Percentiles rank a stretch among this genome's conserved stretches.
Evolutionary conservation across 2,797 vertebrate genomes (phyloP).

Genomic region (Podarcis lilfordi): DNA sequence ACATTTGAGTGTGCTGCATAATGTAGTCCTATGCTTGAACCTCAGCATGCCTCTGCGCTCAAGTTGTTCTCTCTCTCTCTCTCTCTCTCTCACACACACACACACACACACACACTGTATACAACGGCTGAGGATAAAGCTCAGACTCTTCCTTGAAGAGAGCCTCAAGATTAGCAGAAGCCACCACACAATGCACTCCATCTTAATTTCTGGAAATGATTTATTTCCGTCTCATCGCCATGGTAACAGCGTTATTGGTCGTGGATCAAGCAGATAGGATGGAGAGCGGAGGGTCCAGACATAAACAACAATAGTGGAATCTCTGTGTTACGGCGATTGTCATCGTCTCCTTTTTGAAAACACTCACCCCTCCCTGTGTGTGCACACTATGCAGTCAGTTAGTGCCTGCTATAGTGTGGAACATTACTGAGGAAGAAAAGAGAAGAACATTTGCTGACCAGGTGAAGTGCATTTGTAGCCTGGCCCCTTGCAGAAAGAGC

Average conservation of each 20-base stretch:
- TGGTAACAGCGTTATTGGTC: background rate
- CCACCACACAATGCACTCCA: conserved; percentile 1
- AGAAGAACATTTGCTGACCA: background rate
- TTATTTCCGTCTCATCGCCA: background rate
- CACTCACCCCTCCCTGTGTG: background rate
- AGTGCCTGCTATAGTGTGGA: background rate
- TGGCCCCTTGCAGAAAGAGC: conserved; percentile 27
- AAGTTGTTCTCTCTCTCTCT: background rate
- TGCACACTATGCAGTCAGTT: background rate
- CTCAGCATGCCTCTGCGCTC: background rate
- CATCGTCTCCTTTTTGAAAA: background rate
- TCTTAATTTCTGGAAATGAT: conserved; percentile 18
- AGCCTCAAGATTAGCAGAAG: background rate
- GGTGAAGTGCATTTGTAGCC: conserved; percentile 22
- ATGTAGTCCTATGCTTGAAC: background rate
- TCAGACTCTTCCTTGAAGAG: background rate
- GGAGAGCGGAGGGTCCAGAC: conserved; percentile 2
- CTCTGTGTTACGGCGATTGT: background rate
- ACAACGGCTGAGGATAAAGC: background rate
- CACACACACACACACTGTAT: background rate
- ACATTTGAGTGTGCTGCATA: background rate
- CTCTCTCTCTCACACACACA: too few relatives aligned
- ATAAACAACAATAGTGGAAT: conserved; percentile 18
- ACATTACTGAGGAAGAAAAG: background rate
- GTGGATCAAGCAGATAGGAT: background rate